Evolutionary conservation across 2,888 invertebrate genomes (phyloP).

Genomic region (Cheiracanthium punctorium): DNA sequence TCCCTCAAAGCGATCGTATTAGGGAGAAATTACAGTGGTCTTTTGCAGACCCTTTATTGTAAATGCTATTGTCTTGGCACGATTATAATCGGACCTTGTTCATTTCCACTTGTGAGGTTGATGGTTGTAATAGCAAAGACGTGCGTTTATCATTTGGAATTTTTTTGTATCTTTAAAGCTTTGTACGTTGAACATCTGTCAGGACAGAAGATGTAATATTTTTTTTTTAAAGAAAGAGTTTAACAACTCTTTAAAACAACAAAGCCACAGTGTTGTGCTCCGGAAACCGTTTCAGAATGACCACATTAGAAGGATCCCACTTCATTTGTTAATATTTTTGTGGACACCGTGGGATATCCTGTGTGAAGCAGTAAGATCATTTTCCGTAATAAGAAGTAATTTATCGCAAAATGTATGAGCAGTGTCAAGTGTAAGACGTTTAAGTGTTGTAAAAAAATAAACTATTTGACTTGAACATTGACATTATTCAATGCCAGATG

Average conservation of each 20-base stretch:
- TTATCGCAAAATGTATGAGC: too few relatives aligned
- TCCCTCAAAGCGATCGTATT: background rate
- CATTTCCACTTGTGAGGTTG: slow-evolving; percentile 1
- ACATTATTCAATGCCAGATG: too few relatives aligned
- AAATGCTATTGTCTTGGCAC: slow-evolving; percentile 3
- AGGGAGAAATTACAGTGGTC: background rate
- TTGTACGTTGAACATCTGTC: background rate
- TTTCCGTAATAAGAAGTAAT: too few relatives aligned
- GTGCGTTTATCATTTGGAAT: slow-evolving; percentile 42
- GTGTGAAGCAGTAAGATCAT: too few relatives aligned
- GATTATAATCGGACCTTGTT: background rate
- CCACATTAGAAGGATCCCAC: background rate
- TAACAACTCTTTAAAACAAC: background rate
- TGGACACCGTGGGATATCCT: too few relatives aligned
- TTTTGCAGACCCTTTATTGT: background rate
- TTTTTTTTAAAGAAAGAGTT: background rate
- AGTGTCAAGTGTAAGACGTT: too few relatives aligned
- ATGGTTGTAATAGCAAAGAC: slow-evolving; percentile 36
- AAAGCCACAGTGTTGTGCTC: background rate
- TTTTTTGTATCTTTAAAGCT: background rate
- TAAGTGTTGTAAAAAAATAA: too few relatives aligned
- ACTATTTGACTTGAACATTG: too few relatives aligned
- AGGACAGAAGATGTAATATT: background rate
- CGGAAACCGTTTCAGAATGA: background rate
- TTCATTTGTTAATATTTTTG: too few relatives aligned